phyloP scores from a whole-genome alignment of 2,113 vertebrate genomes.

The Pteropus alecto region DNA sequence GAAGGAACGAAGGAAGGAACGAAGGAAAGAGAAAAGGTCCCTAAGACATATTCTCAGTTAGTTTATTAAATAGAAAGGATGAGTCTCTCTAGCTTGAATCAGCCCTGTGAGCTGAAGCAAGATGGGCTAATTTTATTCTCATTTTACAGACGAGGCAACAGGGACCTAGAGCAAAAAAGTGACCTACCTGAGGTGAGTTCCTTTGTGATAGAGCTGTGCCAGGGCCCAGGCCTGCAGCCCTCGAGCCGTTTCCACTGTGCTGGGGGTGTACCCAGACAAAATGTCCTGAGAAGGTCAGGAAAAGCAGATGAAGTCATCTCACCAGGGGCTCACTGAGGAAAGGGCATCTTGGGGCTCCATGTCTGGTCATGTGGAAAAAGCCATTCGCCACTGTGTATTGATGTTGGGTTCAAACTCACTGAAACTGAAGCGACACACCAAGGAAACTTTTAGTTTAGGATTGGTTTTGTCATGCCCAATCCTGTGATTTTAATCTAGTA shows the following conservation, averaged over 20 bases:
- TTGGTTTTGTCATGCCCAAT: neutral
- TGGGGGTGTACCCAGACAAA: neutral
- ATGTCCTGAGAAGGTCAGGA: neutral
- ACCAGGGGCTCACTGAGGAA: neutral
- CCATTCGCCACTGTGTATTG: fast-evolving
- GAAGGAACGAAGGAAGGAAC: fast-evolving
- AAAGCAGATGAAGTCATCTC: neutral
- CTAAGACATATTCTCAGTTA: neutral
- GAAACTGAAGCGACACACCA: fast-evolving
- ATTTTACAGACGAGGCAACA: neutral
- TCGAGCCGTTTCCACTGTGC: neutral
- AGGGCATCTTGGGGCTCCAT: neutral
- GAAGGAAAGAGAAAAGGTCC: too few species aligned
- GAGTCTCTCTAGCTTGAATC: neutral
- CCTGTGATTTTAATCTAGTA: neutral
- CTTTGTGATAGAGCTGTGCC: neutral
- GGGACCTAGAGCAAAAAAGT: neutral
- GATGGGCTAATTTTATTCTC: neutral
- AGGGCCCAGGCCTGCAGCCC: neutral
- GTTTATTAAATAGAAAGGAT: neutral
- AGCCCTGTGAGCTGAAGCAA: neutral
- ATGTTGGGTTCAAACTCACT: neutral
- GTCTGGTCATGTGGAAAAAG: neutral
- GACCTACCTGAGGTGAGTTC: neutral
- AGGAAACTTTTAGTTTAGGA: neutral